Evolutionary conservation across 2,888 invertebrate genomes (phyloP).

Genomic region (Rhingia campestris): DNA sequence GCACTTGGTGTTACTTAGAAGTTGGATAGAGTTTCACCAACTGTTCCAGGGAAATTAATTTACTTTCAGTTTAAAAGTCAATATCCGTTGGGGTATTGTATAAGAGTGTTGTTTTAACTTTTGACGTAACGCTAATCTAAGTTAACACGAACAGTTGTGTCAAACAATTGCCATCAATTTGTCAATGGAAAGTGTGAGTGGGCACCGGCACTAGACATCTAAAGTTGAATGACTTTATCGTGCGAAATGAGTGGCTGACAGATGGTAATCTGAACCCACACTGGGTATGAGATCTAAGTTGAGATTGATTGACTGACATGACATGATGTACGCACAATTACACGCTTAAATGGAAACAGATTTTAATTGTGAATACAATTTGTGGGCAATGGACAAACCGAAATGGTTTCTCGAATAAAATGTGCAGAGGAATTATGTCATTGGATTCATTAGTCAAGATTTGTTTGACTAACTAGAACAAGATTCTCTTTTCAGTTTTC

Average conservation of each 20-base stretch:
- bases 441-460: too few species aligned
- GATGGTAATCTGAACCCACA: conserved; percentile 43
- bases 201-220: background rate
- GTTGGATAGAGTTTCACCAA: background rate
- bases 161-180: conserved; percentile 14
- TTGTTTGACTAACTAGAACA: too few species aligned
- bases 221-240: conserved; percentile 43
- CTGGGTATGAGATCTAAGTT: conserved; percentile 9
- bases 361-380: background rate
- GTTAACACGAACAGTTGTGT: conserved; percentile 28
- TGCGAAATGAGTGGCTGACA: conserved; percentile 11
- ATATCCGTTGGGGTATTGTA: background rate
- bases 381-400: too few species aligned
- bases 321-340: conserved; percentile 13
- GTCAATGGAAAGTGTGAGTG: conserved; percentile 2
- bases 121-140: conserved; percentile 18
- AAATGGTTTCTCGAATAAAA: too few species aligned
- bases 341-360: conserved; percentile 11
- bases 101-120: background rate
- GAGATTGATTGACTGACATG: conserved; percentile 51
- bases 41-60: conserved; percentile 20
- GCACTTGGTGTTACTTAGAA: background rate
- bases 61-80: conserved; percentile 7
- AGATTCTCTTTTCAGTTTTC: too few species aligned
- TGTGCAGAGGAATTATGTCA: too few species aligned